Conservation (phyloP, 2,113 vertebrate species). For the Cynocephalus volans region DNA sequence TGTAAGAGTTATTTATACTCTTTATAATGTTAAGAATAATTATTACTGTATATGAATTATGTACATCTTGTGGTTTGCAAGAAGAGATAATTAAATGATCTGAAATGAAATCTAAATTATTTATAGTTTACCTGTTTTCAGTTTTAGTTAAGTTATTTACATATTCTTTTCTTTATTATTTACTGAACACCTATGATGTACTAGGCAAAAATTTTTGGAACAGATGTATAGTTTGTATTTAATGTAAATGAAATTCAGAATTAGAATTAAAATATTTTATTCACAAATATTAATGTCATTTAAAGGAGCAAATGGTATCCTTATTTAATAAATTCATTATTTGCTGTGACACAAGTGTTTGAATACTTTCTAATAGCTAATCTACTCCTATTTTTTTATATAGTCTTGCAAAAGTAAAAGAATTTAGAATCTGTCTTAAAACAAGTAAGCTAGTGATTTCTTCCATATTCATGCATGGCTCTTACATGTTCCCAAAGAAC, state of each 20-base stretch:
- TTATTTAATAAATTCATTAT: neutral
- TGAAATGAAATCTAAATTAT: neutral
- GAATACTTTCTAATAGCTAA: neutral
- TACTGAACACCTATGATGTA: neutral
- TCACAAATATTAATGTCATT: neutral
- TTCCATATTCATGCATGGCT: neutral
- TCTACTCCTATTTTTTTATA: neutral
- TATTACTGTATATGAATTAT: neutral
- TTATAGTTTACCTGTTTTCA: neutral
- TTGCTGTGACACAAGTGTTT: neutral
- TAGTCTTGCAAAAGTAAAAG: neutral
- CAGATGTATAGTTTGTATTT: neutral
- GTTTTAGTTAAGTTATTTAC: constrained; percentile 8
- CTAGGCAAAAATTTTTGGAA: neutral
- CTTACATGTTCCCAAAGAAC: neutral
- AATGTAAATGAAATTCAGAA: neutral
- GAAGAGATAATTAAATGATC: neutral
- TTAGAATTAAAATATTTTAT: neutral
- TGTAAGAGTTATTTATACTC: neutral
- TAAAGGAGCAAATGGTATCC: neutral
- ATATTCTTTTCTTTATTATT: neutral
- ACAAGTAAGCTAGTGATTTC: neutral
- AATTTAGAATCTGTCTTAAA: neutral
- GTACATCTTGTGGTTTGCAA: neutral
- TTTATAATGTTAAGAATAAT: neutral